A percentile compares a stretch with the other conserved stretches of the same genome.
Evolutionary conservation across 2,888 invertebrate species (phyloP).

Genomic region (Rotaria sp.): DNA sequence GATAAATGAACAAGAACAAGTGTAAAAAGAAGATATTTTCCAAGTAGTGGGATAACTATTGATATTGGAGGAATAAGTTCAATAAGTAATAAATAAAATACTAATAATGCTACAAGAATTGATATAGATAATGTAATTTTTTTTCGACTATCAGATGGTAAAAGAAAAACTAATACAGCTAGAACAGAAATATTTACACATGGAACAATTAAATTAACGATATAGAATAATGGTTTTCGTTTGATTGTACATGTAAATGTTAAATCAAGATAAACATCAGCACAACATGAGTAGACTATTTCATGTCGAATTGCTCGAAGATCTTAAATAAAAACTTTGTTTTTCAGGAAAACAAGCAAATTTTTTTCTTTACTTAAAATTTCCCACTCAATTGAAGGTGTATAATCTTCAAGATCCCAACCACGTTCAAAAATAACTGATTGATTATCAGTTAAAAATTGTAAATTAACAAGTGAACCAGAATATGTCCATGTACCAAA

Average conservation of each 20-base stretch:
- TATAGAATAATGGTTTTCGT: slow-evolving; percentile 87
- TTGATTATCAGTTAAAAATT: not conserved
- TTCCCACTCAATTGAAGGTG: slow-evolving; percentile 40
- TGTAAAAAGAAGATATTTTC: slow-evolving; percentile 86
- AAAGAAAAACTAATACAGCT: slow-evolving; percentile 88
- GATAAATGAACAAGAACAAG: slow-evolving; percentile 91
- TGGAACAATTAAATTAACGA: slow-evolving; percentile 61
- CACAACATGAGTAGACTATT: slow-evolving; percentile 76
- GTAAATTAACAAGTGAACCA: not conserved
- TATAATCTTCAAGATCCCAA: slow-evolving; percentile 37
- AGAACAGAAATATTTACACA: slow-evolving; percentile 90
- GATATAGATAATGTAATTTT: slow-evolving; percentile 97
- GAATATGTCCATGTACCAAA: slow-evolving; percentile 64
- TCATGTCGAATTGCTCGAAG: not conserved
- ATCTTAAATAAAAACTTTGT: not conserved
- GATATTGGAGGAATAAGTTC: slow-evolving; percentile 95
- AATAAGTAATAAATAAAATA: slow-evolving; percentile 93
- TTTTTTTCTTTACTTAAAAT: slow-evolving; percentile 41
- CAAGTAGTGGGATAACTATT: slow-evolving; percentile 63
- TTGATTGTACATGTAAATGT: slow-evolving; percentile 92
- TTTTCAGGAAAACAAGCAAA: slow-evolving; percentile 27
- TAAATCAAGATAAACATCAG: slow-evolving; percentile 87
- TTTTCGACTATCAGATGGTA: slow-evolving; percentile 94
- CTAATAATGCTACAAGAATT: slow-evolving; percentile 92
- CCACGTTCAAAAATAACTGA: slow-evolving; percentile 39